phyloP scores from a whole-genome alignment of 23 tunicate species.

The Ascidia mentula region DNA sequence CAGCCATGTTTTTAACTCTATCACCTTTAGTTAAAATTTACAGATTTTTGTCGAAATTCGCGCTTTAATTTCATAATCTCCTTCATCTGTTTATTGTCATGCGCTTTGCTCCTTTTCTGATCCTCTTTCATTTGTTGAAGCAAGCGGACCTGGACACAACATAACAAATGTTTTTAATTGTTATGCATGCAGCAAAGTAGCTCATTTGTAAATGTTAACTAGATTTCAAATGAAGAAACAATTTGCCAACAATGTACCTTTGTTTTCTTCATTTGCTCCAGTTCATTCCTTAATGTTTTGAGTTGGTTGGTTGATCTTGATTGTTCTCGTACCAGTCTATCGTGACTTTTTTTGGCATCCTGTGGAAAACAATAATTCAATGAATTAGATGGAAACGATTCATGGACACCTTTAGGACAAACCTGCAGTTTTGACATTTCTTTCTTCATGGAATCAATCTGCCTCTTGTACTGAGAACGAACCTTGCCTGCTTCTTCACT shows the following conservation, averaged over 20 bases:
- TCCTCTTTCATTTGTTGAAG: constrained; percentile 76
- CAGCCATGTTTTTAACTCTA: neutral
- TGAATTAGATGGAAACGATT: neutral
- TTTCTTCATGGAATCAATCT: constrained; percentile 69
- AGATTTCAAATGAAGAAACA: too few relatives aligned
- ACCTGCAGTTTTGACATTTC: constrained; percentile 82
- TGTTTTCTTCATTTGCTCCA: constrained; percentile 70
- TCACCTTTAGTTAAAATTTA: too few relatives aligned
- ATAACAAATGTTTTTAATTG: neutral
- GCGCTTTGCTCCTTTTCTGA: constrained; percentile 66
- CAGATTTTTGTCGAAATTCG: constrained; percentile 60
- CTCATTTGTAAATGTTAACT: too few relatives aligned
- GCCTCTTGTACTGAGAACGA: constrained; percentile 52
- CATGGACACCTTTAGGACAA: too few relatives aligned
- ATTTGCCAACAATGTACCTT: constrained; percentile 33
- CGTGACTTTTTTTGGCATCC: constrained; percentile 72
- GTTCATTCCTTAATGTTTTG: constrained; percentile 49
- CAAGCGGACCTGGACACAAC: constrained; percentile 43
- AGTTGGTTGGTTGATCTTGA: constrained; percentile 55
- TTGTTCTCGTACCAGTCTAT: constrained; percentile 64
- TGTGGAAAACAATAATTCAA: neutral
- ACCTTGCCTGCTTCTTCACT: constrained; percentile 45
- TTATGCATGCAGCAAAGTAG: neutral
- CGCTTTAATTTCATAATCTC: constrained; percentile 61
- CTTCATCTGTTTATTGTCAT: constrained; percentile 43